Conservation (phyloP, 2,113 vertebrate species). For the Lepus americanus region DNA sequence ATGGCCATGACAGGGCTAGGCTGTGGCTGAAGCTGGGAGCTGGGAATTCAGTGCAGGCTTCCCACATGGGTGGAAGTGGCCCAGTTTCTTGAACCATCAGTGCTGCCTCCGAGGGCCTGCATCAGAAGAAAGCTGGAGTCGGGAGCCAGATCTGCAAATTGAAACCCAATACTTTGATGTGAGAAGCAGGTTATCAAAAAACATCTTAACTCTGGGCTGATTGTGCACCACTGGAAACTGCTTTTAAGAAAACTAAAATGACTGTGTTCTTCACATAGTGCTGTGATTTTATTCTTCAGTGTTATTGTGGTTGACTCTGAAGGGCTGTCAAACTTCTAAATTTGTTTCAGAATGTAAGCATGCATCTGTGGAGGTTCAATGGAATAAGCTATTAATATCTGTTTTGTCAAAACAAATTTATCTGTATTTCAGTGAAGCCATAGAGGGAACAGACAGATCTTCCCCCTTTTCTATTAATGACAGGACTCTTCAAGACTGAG, state of each 20-base stretch:
- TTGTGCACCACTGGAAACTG: not conserved
- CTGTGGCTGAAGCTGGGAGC: no score
- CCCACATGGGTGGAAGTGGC: no score
- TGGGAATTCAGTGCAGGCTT: no score
- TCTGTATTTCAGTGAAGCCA: not conserved
- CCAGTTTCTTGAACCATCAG: no score
- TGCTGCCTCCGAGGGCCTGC: no score
- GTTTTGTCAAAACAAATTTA: not conserved
- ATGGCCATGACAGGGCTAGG: no score
- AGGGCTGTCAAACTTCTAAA: not conserved
- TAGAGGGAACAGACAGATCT: not conserved
- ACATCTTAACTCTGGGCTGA: no score
- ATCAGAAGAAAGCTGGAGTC: no score
- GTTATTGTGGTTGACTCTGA: not conserved
- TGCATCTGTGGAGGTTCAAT: not conserved
- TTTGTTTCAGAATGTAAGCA: constrained; percentile 9
- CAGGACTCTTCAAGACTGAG: not conserved
- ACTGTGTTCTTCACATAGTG: not conserved
- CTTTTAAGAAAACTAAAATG: not conserved
- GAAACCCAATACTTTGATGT: no score
- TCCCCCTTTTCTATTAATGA: not conserved
- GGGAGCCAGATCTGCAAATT: no score
- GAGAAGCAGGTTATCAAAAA: no score
- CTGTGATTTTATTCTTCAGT: not conserved
- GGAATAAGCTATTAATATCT: not conserved